These are phyloP conservation scores for Bugulina stolonifera DNA, from an alignment of 2,888 invertebrate species.

Conservation along the genomic window DNA sequence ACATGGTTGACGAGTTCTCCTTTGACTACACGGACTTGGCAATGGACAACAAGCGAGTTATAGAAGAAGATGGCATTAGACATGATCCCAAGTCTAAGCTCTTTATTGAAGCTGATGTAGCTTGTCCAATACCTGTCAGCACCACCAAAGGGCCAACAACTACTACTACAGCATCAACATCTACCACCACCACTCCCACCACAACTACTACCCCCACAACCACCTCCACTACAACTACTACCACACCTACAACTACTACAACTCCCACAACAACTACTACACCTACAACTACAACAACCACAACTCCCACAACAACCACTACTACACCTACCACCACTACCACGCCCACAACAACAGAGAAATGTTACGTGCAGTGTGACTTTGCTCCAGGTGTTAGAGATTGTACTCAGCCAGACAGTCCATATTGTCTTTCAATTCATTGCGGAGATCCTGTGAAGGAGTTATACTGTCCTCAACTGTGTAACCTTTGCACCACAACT, in stretches of 20 bases:
- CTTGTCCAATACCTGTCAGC: background rate
- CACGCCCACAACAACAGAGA: background rate
- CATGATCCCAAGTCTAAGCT: background rate
- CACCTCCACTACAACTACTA: conserved; percentile 13
- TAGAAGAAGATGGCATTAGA: background rate
- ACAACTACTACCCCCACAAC: background rate
- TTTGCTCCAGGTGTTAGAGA: background rate
- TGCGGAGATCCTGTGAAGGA: background rate
- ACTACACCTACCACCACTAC: conserved; percentile 8
- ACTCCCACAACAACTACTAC: conserved; percentile 1
- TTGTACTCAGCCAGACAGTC: conserved; percentile 17
- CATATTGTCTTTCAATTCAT: background rate
- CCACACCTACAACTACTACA: conserved; percentile 8
- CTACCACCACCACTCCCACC: conserved; percentile 9
- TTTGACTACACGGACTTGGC: background rate
- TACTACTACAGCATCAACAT: background rate
- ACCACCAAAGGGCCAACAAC: conserved; percentile 5
- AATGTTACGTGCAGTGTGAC: conserved; percentile 9
- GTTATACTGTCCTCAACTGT: conserved; percentile 3
- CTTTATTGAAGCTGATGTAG: conserved; percentile 6
- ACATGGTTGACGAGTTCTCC: conserved; percentile 23
- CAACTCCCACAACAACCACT: conserved; percentile 14
- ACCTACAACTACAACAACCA: background rate
- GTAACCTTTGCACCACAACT: background rate
- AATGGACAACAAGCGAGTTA: background rate